Evolutionary conservation across 2,888 invertebrate genomes (phyloP).

Genomic region (Dryobotodes eremita): DNA sequence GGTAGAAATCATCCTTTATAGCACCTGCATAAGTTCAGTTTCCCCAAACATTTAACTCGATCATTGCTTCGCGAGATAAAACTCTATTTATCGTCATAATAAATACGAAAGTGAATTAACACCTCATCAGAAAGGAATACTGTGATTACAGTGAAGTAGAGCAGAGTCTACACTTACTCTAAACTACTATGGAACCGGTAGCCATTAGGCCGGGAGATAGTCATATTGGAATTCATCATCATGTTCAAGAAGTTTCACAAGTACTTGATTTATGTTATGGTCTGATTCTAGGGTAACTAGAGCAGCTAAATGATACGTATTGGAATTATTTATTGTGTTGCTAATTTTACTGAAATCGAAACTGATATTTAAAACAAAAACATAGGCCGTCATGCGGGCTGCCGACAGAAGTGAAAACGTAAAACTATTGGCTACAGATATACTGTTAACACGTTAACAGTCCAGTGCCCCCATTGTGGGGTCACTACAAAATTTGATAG

Average conservation of each 20-base stretch:
- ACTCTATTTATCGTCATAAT: slow-evolving; percentile 35
- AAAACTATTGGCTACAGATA: background rate
- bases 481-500: no score
- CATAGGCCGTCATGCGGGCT: background rate
- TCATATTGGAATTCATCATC: slow-evolving; percentile 31
- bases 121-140: slow-evolving; percentile 58
- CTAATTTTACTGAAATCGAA: background rate
- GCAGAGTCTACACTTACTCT: slow-evolving; percentile 30
- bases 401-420: background rate
- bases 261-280: slow-evolving; percentile 36
- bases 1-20: no score
- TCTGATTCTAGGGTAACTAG: slow-evolving; percentile 7
- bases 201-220: slow-evolving; percentile 53
- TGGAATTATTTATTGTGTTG: background rate
- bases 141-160: slow-evolving; percentile 52
- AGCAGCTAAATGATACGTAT: background rate
- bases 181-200: slow-evolving; percentile 55
- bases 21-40: slow-evolving; percentile 9
- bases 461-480: no score
- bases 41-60: slow-evolving; percentile 14
- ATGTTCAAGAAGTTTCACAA: slow-evolving; percentile 30
- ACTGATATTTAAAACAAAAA: background rate
- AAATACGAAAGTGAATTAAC: slow-evolving; percentile 63
- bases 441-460: no score
- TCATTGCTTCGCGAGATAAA: background rate